A percentile compares a stretch with the other conserved stretches of the same genome.
phyloP scores from a whole-genome alignment of 2,888 invertebrate genomes.

The Lochmaea capreae region DNA sequence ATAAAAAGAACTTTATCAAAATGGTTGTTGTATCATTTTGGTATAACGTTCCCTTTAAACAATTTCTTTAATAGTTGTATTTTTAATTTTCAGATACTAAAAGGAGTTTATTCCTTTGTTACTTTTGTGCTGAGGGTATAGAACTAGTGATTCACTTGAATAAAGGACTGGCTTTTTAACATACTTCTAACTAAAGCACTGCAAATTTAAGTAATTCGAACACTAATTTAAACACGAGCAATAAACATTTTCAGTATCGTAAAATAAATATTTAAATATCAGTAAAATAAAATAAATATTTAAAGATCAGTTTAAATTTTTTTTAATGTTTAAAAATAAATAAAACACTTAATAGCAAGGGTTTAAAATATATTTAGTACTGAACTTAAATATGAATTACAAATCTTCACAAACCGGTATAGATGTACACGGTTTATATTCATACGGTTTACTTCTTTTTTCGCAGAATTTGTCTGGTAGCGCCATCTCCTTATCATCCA shows the following conservation, averaged over 20 bases:
- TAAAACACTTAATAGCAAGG: background rate
- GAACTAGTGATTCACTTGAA: background rate
- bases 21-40: too few relatives aligned
- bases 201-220: too few relatives aligned
- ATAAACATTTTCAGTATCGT: background rate
- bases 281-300: background rate
- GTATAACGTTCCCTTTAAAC: background rate
- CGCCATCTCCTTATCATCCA: constrained; percentile 81
- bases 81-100: constrained; percentile 20
- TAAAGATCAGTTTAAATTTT: background rate
- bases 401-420: constrained; percentile 64
- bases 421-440: constrained; percentile 74
- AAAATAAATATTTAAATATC: background rate
- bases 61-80: background rate
- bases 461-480: constrained; percentile 81
- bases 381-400: constrained; percentile 11
- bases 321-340: constrained; percentile 1
- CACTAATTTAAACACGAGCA: too few relatives aligned
- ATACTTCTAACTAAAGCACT: too few relatives aligned
- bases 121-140: constrained; percentile 7
- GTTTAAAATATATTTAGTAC: constrained; percentile 5
- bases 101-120: constrained; percentile 22
- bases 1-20: background rate
- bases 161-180: background rate
- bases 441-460: constrained; percentile 73